A percentile compares a stretch with the other conserved stretches of the same genome.
Evolutionary conservation across 2,113 vertebrate species (phyloP).

Genomic region (Accipiter virgatus): DNA sequence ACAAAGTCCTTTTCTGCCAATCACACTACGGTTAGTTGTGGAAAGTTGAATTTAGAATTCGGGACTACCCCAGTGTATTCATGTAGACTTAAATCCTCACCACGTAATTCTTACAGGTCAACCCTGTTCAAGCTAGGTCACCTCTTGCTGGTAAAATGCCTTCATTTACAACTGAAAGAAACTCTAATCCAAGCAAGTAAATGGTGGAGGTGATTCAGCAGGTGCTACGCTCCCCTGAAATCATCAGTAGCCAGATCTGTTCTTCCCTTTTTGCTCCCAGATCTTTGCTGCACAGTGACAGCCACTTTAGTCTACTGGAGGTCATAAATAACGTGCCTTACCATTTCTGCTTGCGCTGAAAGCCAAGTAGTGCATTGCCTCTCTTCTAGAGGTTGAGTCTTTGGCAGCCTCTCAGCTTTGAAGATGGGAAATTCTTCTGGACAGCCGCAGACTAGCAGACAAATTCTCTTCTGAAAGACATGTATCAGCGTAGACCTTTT

Average conservation of each 20-base stretch:
- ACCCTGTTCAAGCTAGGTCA: neutral
- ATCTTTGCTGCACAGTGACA: neutral
- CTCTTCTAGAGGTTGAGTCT: neutral
- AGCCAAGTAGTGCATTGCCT: neutral
- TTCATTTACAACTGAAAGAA: neutral
- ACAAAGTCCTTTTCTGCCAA: neutral
- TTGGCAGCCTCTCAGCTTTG: neutral
- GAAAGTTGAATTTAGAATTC: neutral
- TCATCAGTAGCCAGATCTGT: neutral
- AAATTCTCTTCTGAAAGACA: neutral
- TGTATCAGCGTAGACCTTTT: neutral
- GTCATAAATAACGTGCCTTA: neutral
- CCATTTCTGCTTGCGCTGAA: neutral
- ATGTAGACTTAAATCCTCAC: neutral
- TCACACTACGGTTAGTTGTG: neutral
- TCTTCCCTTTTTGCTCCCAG: neutral
- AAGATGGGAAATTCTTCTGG: neutral
- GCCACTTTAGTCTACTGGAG: neutral
- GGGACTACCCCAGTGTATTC: neutral
- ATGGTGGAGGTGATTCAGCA: neutral
- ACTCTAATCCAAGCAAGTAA: neutral
- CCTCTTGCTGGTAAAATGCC: neutral
- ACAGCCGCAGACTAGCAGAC: neutral
- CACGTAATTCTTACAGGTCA: neutral
- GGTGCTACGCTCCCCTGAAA: neutral